Conservation (phyloP, 2,797 vertebrate species). For the Gallinago nigripennis region DNA sequence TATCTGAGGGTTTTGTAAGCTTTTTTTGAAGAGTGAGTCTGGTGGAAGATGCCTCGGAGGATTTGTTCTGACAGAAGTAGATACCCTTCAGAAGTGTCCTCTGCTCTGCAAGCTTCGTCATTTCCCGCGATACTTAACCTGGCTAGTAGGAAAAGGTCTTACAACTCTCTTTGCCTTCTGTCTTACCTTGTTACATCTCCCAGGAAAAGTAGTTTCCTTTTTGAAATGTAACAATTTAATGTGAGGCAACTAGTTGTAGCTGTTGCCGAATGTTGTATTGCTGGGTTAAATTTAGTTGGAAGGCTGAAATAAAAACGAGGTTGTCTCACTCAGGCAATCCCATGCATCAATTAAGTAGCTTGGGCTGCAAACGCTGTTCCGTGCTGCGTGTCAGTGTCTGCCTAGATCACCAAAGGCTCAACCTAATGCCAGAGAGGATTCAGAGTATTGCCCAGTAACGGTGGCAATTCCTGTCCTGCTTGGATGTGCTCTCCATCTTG, state of each 20-base stretch:
- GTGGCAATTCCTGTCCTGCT: neutral
- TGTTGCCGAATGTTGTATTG: neutral
- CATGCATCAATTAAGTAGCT: neutral
- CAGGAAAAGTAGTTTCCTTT: neutral
- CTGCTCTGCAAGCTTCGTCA: neutral
- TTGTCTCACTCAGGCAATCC: neutral
- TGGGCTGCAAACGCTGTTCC: neutral
- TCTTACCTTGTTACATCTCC: neutral
- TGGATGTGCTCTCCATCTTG: neutral
- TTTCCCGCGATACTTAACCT: neutral
- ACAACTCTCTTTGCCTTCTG: neutral
- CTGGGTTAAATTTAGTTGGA: neutral
- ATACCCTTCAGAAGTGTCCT: neutral
- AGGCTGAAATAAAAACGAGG: neutral
- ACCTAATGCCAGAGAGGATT: neutral
- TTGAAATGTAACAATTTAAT: neutral
- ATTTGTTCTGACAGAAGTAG: neutral
- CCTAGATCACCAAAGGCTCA: neutral
- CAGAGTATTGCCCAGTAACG: neutral
- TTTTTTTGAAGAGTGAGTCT: neutral
- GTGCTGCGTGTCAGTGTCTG: accelerated
- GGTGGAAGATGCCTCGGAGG: neutral
- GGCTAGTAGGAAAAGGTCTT: neutral
- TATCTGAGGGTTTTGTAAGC: neutral
- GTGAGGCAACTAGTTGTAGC: accelerated